Evolutionary conservation across 2,113 vertebrate species (phyloP).

Genomic region (Recurvirostra avosetta): DNA sequence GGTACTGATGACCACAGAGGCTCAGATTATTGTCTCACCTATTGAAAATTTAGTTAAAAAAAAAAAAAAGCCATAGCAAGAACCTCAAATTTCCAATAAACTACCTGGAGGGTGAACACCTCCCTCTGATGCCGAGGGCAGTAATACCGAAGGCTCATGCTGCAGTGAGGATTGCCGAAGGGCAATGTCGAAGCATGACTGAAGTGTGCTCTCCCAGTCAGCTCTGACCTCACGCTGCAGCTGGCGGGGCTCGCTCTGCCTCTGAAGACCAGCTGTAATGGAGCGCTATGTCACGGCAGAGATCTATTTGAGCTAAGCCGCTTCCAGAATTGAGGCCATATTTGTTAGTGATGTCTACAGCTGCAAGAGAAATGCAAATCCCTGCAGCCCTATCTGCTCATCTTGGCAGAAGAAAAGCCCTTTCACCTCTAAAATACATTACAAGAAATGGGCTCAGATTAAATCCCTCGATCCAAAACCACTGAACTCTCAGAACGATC

Average conservation of each 20-base stretch:
- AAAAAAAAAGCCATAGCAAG: background rate
- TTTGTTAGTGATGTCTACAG: conserved; percentile 4
- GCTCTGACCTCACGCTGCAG: background rate
- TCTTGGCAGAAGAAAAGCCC: conserved; percentile 48
- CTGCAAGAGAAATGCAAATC: conserved; percentile 47
- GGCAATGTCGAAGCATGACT: background rate
- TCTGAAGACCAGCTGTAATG: background rate
- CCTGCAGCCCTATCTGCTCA: background rate
- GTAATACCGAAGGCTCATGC: too few species aligned
- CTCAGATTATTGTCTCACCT: background rate
- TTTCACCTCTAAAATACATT: conserved; percentile 52
- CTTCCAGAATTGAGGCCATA: background rate
- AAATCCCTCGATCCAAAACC: conserved; percentile 10
- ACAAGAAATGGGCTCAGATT: background rate
- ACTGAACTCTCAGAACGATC: conserved; percentile 1
- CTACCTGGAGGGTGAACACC: background rate
- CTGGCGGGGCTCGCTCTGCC: background rate
- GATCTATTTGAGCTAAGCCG: background rate
- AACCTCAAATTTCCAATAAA: background rate
- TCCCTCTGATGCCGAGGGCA: background rate
- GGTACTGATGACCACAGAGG: background rate
- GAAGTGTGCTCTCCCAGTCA: background rate
- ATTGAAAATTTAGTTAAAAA: background rate
- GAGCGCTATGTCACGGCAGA: background rate
- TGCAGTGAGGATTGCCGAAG: too few species aligned